Evolutionary conservation across 2,888 invertebrate genomes (phyloP).

Genomic region (Dynastes maya): DNA sequence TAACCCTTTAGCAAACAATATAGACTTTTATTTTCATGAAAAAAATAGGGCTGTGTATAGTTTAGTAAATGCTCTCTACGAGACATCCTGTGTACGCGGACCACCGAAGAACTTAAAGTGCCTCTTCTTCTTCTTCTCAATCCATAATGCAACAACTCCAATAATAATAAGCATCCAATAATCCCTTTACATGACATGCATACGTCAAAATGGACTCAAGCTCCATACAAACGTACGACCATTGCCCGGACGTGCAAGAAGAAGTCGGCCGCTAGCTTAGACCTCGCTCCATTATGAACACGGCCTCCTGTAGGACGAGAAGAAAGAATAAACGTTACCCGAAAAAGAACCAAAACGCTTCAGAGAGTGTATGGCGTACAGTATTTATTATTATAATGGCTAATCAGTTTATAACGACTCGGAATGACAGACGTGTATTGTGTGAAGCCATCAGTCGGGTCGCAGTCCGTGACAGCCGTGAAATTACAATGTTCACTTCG

Average conservation of each 20-base stretch:
- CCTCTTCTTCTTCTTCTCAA: not conserved
- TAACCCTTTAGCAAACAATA: too few relatives aligned
- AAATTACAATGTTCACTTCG: slow-evolving; percentile 70
- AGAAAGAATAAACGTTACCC: not conserved
- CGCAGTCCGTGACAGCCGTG: slow-evolving; percentile 69
- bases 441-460: slow-evolving; percentile 67
- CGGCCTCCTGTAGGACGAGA: slow-evolving; percentile 10
- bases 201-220: not conserved
- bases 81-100: not conserved
- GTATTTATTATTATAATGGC: slow-evolving; percentile 62
- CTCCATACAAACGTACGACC: not conserved
- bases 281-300: slow-evolving; percentile 5
- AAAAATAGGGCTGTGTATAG: too few relatives aligned
- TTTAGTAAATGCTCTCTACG: too few relatives aligned
- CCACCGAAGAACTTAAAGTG: slow-evolving; percentile 8
- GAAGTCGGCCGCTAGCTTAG: not conserved
- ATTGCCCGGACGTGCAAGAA: not conserved
- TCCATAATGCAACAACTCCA: slow-evolving; percentile 5
- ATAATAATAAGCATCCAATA: slow-evolving; percentile 14
- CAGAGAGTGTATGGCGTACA: not conserved
- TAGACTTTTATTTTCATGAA: too few relatives aligned
- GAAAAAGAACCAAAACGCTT: not conserved
- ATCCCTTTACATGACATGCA: slow-evolving; percentile 21
- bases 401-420: slow-evolving; percentile 67
- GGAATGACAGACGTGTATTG: slow-evolving; percentile 67